Base-by-base conservation (phyloP, 2,888 invertebrate species). In the Shargacucullia verbasci region DNA sequence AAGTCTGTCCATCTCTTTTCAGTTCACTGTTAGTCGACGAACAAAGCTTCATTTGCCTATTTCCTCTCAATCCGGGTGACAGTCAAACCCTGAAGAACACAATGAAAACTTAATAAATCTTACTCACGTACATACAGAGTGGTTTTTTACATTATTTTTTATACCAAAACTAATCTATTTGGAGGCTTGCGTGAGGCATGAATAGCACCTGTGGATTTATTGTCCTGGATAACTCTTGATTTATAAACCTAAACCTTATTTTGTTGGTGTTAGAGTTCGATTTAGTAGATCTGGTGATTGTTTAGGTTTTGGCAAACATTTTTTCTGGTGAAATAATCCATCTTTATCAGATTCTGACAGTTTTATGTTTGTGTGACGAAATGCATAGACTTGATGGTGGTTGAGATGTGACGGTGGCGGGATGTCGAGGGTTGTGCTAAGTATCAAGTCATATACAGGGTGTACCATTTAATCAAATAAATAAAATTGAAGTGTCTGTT, bases 141-240 rank as follows among this genome's bases (percentile, higher is more conserved):
- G 38, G 8, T 59, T 62, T 59, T 62, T 46, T 55, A 59, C 52
- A 53, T 41, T 55, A 44, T 56, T 54, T 55, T 56, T 72, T 64
- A 59, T 61, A 60, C 60, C 41, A 41, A 53, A 64, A 71, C 59
- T 76, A 72, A 79, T 77, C 70, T 60, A 76, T 77, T 57, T 66
- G 47, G 60, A 53, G 54, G 49, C 55, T 61, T 70, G 62, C 55
- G 69, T 38, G 49, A 39, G 54, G 41, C 70, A 62, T 70, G 64
- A 65, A 71, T 59, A 61, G 63, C 76, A 77, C 78, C 78, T 78
- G 78, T 71, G 60, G 74, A 77, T 71, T 73, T 78, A 70, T 76
- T 59, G 57, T 35, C 40, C 53, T 50, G 55, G 33, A 41, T 41
- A 40, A 3, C 7, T 5, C 7, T 7, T 6, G 0, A 20, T 4